Base-by-base conservation (phyloP, 2,888 invertebrate species). In the Theretra japonica region DNA sequence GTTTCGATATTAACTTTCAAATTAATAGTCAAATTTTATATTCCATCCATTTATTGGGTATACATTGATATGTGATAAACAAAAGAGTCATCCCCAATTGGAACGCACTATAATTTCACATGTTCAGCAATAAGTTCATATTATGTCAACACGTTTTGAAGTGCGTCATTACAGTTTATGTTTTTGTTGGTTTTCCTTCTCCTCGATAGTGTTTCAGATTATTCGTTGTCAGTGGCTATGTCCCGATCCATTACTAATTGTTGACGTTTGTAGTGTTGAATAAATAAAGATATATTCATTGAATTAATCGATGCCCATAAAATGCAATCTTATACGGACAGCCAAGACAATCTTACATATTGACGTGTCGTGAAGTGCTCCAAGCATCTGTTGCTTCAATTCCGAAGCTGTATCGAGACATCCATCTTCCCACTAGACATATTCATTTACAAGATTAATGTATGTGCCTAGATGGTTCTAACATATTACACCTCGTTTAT, bases 381-480 rank as follows among this genome's bases (percentile, higher is more conserved):
- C 11, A n/a, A 73, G 72, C 71, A 71, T 70, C 70, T 73, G 75
- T 70, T 72, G 72, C 56, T 68, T 72, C 58, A 70, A 75, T 72
- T 73, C 70, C 74, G 53, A 70, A 73, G 57, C 53, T 58, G 59
- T 58, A 48, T 70, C 69, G 53, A 68, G 72, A 50, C 56, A 73
- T 50, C 65, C 59, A 59, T 75, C 72, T 75, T 73, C 73, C 58
- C 48, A 58, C 71, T 72, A 72, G 68, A 71, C 72, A 72, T 75
- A 68, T 69, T 28, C 53, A 70, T 71, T 56, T 69, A 65, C 59
- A 74, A 73, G 69, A 73, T 71, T 56, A 73, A 73, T 71, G 65
- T 28, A 48, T 73, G 48, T 74, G 65, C 65, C 65, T 65, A 65
- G 65, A 65, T 65, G 65, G 41, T 48, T 65, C 48, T 65, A 48